Percentiles rank a stretch among this genome's conserved stretches.
Evolutionary conservation across 1,140 invertebrate species (phyloP).

Genomic region (Carposina sasakii): DNA sequence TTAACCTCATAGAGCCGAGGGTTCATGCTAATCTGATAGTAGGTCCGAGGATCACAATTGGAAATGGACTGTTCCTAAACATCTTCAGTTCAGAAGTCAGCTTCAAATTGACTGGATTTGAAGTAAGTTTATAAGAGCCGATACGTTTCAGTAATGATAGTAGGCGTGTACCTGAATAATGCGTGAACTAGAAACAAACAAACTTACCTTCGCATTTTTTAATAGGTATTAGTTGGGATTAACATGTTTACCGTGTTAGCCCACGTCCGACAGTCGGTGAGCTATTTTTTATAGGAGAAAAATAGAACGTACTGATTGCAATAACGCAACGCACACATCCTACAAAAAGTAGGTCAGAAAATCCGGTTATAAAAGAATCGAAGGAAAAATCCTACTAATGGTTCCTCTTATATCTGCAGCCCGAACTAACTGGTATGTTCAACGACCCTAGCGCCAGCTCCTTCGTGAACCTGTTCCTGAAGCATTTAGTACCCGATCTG

Average conservation of each 20-base stretch:
- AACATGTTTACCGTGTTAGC: too few species aligned
- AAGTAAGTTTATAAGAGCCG: neutral
- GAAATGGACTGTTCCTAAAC: neutral
- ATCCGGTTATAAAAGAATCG: neutral
- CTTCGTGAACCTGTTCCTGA: conserved; percentile 25
- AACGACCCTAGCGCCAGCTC: conserved; percentile 14
- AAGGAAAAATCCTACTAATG: neutral
- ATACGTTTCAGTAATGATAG: neutral
- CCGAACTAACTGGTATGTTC: conserved; percentile 29
- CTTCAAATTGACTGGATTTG: neutral
- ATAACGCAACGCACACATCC: neutral
- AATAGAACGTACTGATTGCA: neutral
- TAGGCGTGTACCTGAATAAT: neutral
- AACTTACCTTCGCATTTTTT: neutral
- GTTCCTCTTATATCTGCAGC: conserved; percentile 19
- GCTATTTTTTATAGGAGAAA: neutral
- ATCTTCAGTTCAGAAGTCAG: neutral
- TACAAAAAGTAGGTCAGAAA: neutral
- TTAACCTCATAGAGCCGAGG: conserved; percentile 14
- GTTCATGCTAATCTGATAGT: neutral
- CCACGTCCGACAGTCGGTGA: too few species aligned
- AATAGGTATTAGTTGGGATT: neutral
- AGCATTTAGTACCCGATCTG: conserved; percentile 23
- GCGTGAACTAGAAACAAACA: neutral
- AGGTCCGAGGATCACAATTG: neutral